These are phyloP conservation scores for Clistopyga incitator DNA, from an alignment of 2,888 invertebrate genomes.

Conservation along the genomic window DNA sequence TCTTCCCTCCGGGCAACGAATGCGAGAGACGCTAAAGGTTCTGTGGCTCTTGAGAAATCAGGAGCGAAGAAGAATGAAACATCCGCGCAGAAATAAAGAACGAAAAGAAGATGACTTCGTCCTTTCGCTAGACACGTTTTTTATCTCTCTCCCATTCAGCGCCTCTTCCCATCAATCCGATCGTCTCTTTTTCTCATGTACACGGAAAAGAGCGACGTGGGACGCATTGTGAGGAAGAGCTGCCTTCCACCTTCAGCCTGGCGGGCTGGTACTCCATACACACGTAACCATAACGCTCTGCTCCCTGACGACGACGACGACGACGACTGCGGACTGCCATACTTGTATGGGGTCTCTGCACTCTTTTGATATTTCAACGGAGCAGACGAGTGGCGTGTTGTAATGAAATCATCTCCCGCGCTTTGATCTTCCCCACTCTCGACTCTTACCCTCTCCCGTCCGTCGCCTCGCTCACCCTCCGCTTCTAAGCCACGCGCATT, in stretches of 20 bases:
- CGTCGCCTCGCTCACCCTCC: constrained; percentile 17
- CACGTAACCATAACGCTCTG: constrained; percentile 29
- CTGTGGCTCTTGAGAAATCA: constrained; percentile 39
- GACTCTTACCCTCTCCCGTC: constrained; percentile 13
- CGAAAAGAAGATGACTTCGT: constrained; percentile 40
- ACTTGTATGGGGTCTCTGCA: constrained; percentile 74
- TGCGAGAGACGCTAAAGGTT: constrained; percentile 49
- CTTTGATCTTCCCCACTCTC: constrained; percentile 82
- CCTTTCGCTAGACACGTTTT: constrained; percentile 65
- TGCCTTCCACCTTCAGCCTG: constrained; percentile 48
- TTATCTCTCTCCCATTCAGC: constrained; percentile 51
- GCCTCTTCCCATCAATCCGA: constrained; percentile 58
- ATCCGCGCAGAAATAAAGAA: constrained; percentile 27
- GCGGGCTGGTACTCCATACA: constrained; percentile 28
- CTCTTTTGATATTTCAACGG: constrained; percentile 83
- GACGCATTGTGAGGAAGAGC: constrained; percentile 77
- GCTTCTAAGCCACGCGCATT: constrained; percentile 35
- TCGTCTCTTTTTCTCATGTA: constrained; percentile 38
- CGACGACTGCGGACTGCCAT: constrained; percentile 68
- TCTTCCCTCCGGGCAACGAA: constrained; percentile 73
- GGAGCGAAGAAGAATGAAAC: constrained; percentile 10
- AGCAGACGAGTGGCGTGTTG: constrained; percentile 82
- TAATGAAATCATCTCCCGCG: constrained; percentile 83
- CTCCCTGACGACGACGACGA: constrained; percentile 25
- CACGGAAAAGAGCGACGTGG: constrained; percentile 56